These are phyloP conservation scores for Hydraecia micacea DNA, from an alignment of 2,888 invertebrate genomes.

Conservation along the genomic window DNA sequence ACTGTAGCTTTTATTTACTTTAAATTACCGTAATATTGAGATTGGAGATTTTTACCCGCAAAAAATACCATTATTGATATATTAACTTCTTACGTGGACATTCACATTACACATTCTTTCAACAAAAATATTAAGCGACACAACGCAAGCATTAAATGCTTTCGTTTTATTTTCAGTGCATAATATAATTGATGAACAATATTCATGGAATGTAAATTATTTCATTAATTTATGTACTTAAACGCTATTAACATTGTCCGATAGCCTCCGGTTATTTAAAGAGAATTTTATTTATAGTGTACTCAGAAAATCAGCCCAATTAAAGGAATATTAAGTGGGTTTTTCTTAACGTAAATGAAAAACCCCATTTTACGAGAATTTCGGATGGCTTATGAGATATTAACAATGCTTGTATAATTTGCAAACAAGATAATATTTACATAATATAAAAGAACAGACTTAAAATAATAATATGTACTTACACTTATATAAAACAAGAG, in stretches of 20 bases:
- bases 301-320: background rate
- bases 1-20: background rate
- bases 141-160: background rate
- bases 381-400: background rate
- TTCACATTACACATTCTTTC: constrained; percentile 1
- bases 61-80: background rate
- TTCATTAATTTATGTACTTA: constrained; percentile 25
- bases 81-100: background rate
- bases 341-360: background rate
- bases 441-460: too few relatives aligned
- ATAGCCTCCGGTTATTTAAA: background rate
- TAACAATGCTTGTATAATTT: too few relatives aligned
- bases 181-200: constrained; percentile 15
- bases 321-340: too few relatives aligned
- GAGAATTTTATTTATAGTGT: background rate
- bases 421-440: too few relatives aligned
- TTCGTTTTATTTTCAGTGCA: constrained; percentile 5
- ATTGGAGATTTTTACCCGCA: background rate
- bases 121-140: background rate
- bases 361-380: background rate
- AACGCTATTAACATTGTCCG: constrained; percentile 11
- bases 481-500: too few relatives aligned
- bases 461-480: too few relatives aligned
- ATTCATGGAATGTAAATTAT: constrained; percentile 43
- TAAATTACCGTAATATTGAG: background rate